Percentiles rank a stretch among this genome's conserved stretches.
phyloP scores from a whole-genome alignment of 2,888 invertebrate genomes.

The Boloria selene region DNA sequence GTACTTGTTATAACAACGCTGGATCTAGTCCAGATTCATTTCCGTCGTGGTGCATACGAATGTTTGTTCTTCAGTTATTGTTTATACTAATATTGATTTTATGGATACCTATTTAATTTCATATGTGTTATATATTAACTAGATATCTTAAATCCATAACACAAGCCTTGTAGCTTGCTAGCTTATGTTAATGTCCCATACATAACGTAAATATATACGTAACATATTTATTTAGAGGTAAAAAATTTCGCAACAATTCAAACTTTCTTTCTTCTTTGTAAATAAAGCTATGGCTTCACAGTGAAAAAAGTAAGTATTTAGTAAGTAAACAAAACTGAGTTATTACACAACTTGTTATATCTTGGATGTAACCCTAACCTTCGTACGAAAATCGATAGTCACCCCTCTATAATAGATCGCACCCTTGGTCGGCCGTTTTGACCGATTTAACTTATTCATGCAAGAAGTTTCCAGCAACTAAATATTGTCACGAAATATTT shows the following conservation, averaged over 20 bases:
- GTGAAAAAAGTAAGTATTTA: background rate
- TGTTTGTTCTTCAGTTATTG: too few relatives aligned
- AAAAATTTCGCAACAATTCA: background rate
- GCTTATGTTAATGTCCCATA: too few relatives aligned
- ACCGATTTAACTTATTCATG: constrained; percentile 30
- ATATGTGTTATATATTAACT: too few relatives aligned
- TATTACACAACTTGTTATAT: constrained; percentile 38
- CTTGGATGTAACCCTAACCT: constrained; percentile 44
- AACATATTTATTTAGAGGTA: too few relatives aligned
- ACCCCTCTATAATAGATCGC: constrained; percentile 44
- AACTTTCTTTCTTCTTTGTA: background rate
- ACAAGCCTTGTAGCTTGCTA: too few relatives aligned
- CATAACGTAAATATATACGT: too few relatives aligned
- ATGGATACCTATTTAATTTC: too few relatives aligned
- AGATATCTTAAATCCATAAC: too few relatives aligned
- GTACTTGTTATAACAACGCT: too few relatives aligned
- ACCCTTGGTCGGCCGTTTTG: constrained; percentile 39
- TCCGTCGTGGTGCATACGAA: too few relatives aligned
- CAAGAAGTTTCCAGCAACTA: constrained; percentile 5
- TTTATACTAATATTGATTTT: too few relatives aligned
- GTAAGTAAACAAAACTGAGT: constrained; percentile 6
- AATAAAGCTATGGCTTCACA: background rate
- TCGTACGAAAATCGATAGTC: constrained; percentile 47
- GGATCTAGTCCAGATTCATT: too few relatives aligned
- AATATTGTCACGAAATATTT: background rate